Percentiles rank a stretch among this genome's conserved stretches.
These are phyloP conservation scores for Rhabdornis inornatus DNA, from an alignment of 2,113 vertebrate genomes.

Conservation along the genomic window DNA sequence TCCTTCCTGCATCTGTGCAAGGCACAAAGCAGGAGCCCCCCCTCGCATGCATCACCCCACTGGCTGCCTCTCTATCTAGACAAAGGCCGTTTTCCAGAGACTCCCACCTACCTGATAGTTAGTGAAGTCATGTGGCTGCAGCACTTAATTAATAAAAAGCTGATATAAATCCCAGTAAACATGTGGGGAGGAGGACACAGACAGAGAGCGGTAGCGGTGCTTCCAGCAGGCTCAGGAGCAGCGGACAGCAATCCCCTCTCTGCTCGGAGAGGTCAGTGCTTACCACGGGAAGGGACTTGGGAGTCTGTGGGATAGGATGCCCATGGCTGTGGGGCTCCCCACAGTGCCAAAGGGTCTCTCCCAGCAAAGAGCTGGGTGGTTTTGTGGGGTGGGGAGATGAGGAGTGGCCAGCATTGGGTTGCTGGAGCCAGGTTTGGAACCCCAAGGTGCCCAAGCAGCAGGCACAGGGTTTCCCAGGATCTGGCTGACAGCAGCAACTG, in stretches of 20 bases:
- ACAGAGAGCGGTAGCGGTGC: background rate
- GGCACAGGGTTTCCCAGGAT: background rate
- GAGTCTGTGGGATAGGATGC: fast-evolving
- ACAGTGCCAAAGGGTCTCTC: fast-evolving
- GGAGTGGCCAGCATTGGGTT: background rate
- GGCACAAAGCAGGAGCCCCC: background rate
- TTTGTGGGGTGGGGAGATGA: background rate
- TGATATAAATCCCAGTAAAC: constrained; percentile 24
- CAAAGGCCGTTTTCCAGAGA: background rate
- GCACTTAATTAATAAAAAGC: constrained; percentile 56
- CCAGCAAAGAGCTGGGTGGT: background rate
- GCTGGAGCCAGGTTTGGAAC: background rate
- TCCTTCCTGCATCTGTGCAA: background rate
- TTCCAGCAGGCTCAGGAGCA: background rate
- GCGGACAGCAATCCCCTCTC: background rate
- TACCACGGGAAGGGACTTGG: background rate
- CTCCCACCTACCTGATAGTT: constrained; percentile 48
- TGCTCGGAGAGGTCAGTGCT: background rate
- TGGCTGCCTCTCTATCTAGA: background rate
- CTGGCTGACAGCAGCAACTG: background rate
- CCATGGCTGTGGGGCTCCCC: background rate
- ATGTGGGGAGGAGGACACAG: background rate
- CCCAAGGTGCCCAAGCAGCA: background rate
- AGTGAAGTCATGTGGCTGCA: constrained; percentile 41
- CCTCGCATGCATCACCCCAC: background rate